Evolutionary conservation across 2,888 invertebrate genomes (phyloP).

Genomic region (Nephrotoma appendiculata): DNA sequence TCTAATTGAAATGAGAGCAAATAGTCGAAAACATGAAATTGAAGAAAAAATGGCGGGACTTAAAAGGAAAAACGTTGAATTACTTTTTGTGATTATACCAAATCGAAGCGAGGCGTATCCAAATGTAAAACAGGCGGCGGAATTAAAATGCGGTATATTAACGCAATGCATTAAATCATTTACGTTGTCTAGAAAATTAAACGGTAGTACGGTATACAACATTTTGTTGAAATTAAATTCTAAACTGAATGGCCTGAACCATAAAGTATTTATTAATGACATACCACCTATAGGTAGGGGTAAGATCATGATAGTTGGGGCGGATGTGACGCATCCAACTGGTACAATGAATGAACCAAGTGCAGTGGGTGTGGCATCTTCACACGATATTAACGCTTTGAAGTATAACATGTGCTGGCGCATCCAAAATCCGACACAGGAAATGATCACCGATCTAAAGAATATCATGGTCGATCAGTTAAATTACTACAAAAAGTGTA

Average conservation of each 20-base stretch:
- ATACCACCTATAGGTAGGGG: neutral
- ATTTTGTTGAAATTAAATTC: constrained; percentile 61
- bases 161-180: constrained; percentile 56
- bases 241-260: constrained; percentile 73
- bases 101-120: constrained; percentile 29
- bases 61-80: neutral
- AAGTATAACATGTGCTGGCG: constrained; percentile 62
- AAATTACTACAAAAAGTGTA: constrained; percentile 34
- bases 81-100: constrained; percentile 38
- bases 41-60: neutral
- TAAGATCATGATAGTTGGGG: constrained; percentile 54
- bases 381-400: constrained; percentile 49
- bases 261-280: constrained; percentile 28
- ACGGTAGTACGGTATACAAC: constrained; percentile 47
- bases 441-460: constrained; percentile 61
- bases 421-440: constrained; percentile 56
- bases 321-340: constrained; percentile 86
- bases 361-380: constrained; percentile 63
- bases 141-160: constrained; percentile 48
- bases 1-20: neutral
- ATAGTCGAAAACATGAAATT: neutral
- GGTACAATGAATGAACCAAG: constrained; percentile 28
- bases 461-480: constrained; percentile 53
- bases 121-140: constrained; percentile 52
- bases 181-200: constrained; percentile 37